phyloP scores from a whole-genome alignment of 2,797 vertebrate species.

The Crenichthys baileyi region DNA sequence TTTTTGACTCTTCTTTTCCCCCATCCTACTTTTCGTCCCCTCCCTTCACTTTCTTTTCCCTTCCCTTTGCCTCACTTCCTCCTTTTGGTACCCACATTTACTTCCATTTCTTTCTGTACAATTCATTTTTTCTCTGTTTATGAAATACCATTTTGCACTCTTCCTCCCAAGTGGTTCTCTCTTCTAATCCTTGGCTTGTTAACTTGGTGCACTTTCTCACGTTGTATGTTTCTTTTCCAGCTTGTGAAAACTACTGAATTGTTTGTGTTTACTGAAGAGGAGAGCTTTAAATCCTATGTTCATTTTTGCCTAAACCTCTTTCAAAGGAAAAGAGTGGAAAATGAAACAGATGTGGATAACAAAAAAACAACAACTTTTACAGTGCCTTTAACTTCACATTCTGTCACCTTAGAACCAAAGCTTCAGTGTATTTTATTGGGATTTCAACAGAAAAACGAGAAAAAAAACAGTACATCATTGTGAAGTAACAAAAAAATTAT shows the following conservation, averaged over 20 bases:
- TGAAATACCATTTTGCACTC: neutral
- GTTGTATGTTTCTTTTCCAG: neutral
- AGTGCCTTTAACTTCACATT: neutral
- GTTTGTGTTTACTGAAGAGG: conserved; percentile 18
- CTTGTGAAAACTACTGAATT: conserved; percentile 13
- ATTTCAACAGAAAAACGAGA: neutral
- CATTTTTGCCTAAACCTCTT: neutral
- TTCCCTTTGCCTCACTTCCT: neutral
- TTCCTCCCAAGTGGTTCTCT: neutral
- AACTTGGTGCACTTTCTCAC: neutral
- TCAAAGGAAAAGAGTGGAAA: conserved; percentile 21
- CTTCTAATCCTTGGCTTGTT: neutral
- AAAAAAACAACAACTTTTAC: neutral
- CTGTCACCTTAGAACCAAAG: neutral
- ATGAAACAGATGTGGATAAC: neutral
- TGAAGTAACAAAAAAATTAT: neutral
- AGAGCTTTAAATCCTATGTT: conserved; percentile 13
- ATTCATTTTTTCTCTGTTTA: neutral
- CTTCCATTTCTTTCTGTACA: neutral
- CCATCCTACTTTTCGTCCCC: neutral
- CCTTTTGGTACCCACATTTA: neutral
- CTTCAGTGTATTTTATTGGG: neutral
- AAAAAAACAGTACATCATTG: neutral
- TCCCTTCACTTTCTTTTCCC: neutral
- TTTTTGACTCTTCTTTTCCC: conserved; percentile 27